Base-by-base conservation (phyloP, 2,797 vertebrate species). In the Cryptoblepharus egeriae region DNA sequence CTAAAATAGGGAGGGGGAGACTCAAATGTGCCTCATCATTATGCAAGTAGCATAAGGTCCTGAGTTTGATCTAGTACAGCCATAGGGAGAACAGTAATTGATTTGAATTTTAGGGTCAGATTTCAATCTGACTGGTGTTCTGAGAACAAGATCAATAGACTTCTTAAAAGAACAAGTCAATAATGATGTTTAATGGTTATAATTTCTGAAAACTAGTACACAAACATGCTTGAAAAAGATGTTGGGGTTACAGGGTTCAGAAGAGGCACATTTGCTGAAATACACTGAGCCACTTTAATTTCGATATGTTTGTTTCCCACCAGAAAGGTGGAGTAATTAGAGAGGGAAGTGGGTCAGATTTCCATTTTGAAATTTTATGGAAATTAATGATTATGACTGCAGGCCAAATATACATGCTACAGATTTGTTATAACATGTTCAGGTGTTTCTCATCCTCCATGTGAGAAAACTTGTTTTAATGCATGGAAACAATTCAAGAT, bases 401-500 rank as follows among this genome's bases (percentile, higher is more conserved):
- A 70, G 70, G 69, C 22, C 16, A 32, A 60, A 45, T 69, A 71
- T 55, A 68, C 79, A 26, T 78, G 76, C 86, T 86, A 89, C 83
- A 90, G 82, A 88, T 64, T 49, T 11, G 0, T 81, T 80, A 89
- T 82, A 85, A 0, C 22, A 11, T 28, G 75, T 77, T 87, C 45
- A 88, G 69, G 82, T 22, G 71, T 74, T 84, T 85, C 86, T 83
- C 76, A 85, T 18, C 45, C 85, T 88, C 79, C 87, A 72, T 87
- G 20, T 69, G 88, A 80, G 83, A 91, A 91, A 77, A 70, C 24
- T 84, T 85, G 71, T 55, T 88, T 82, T 79, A 37, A 75, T 83
- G 68, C 61, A 77, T 86, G 91, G 83, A 91, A 91, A 90, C 67
- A 80, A 87, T 80, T 83, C 85, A 89, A 92, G 77, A 88, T 83